These are phyloP conservation scores for Hexactinellida sp. DNA, from an alignment of 37 sponge, comb jelly and placozoan genomes.

Conservation along the genomic window DNA sequence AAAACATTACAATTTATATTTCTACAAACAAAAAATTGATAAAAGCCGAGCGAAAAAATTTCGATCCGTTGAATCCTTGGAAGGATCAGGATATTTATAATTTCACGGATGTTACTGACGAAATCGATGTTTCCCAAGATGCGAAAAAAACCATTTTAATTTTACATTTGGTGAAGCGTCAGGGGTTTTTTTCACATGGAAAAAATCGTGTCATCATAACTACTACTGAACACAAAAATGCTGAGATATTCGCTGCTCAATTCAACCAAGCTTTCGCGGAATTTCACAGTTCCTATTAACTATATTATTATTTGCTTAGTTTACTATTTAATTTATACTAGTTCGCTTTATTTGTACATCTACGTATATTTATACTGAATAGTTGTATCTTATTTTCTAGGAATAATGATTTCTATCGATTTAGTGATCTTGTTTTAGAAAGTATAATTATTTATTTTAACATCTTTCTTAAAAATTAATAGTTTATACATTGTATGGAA, in stretches of 20 bases:
- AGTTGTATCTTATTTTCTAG: neutral
- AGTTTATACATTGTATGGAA: no score
- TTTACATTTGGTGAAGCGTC: neutral
- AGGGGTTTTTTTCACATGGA: neutral
- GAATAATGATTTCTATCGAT: neutral
- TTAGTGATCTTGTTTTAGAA: neutral
- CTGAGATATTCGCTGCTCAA: neutral
- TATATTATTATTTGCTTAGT: neutral
- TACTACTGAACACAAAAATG: neutral
- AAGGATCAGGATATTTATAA: neutral
- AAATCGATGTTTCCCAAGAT: neutral
- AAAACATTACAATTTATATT: neutral
- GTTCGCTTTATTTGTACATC: no score
- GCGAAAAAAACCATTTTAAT: neutral
- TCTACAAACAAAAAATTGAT: neutral
- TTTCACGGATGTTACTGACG: neutral
- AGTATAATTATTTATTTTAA: no score
- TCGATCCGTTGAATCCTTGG: neutral
- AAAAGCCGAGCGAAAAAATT: conserved; percentile 1
- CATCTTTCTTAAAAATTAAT: no score
- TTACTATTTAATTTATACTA: no score
- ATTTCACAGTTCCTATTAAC: neutral
- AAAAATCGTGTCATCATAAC: neutral
- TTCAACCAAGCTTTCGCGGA: conserved; percentile 5
- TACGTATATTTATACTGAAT: no score